Evolutionary conservation across 2,113 vertebrate genomes (phyloP).

Genomic region (Pachycephala philippinensis): DNA sequence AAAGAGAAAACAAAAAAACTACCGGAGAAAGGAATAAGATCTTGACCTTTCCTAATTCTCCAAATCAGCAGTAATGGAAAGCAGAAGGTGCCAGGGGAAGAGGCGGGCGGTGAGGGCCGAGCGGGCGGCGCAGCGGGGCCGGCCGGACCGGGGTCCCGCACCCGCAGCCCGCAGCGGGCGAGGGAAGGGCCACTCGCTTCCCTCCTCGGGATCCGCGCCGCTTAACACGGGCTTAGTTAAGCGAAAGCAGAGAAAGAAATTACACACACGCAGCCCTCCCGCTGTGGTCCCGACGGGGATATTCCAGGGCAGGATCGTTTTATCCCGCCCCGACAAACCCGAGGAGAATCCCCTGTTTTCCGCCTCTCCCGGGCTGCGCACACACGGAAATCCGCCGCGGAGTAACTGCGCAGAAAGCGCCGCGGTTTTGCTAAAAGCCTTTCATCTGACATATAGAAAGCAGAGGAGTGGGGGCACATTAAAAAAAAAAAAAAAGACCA

Average conservation of each 20-base stretch:
- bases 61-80: conserved; percentile 39
- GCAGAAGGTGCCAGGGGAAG: conserved; percentile 42
- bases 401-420: not conserved
- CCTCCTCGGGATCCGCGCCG: not conserved
- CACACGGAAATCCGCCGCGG: not conserved
- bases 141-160: not conserved
- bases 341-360: not conserved
- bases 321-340: not conserved
- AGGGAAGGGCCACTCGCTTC: not conserved
- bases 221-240: not conserved
- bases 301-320: not conserved
- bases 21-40: conserved; percentile 6
- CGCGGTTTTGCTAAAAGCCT: not conserved
- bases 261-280: not conserved
- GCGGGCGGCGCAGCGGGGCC: not conserved
- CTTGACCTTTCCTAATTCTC: conserved; percentile 57
- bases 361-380: not conserved
- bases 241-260: not conserved
- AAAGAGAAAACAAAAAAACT: conserved; percentile 40
- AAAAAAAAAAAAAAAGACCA: not conserved
- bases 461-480: not conserved
- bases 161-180: not conserved
- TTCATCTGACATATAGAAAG: not conserved
- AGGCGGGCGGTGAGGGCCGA: not conserved
- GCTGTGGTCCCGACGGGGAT: not conserved